A percentile compares a stretch with the other conserved stretches of the same genome.
phyloP scores from a whole-genome alignment of 2,797 vertebrate species.

The Hydrophis major region DNA sequence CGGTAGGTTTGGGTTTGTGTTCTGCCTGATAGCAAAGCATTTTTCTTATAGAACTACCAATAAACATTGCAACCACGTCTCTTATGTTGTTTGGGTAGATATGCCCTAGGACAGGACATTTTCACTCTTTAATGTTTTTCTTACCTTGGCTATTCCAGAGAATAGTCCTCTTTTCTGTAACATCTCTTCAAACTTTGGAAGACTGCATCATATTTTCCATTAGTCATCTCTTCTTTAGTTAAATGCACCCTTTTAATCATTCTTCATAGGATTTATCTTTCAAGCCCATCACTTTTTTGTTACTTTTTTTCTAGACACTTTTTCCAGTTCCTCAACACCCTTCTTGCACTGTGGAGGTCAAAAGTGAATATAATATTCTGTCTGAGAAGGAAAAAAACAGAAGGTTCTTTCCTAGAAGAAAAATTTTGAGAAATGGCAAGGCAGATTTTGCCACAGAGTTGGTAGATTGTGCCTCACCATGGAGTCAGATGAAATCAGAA shows the following conservation, averaged over 20 bases:
- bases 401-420: background rate
- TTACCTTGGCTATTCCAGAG: background rate
- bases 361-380: background rate
- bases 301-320: background rate
- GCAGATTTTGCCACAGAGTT: background rate
- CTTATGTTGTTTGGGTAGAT: background rate
- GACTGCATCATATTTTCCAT: background rate
- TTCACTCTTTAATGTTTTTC: background rate
- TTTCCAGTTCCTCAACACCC: background rate
- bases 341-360: background rate
- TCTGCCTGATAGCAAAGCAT: background rate
- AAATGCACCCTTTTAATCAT: background rate
- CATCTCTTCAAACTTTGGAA: background rate
- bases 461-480: background rate
- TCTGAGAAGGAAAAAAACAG: background rate
- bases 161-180: background rate
- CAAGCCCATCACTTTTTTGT: background rate
- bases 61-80: background rate
- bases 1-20: background rate
- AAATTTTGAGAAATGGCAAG: background rate
- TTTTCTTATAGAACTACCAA: background rate
- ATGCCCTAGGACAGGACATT: background rate
- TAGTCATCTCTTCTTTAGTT: background rate
- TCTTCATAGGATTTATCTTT: background rate
- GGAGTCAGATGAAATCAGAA: background rate